Evolutionary conservation across 2,113 vertebrate species (phyloP), one percentile per base, ranked within the genome.

Genomic region (Sakesphorus luctuosus): DNA sequence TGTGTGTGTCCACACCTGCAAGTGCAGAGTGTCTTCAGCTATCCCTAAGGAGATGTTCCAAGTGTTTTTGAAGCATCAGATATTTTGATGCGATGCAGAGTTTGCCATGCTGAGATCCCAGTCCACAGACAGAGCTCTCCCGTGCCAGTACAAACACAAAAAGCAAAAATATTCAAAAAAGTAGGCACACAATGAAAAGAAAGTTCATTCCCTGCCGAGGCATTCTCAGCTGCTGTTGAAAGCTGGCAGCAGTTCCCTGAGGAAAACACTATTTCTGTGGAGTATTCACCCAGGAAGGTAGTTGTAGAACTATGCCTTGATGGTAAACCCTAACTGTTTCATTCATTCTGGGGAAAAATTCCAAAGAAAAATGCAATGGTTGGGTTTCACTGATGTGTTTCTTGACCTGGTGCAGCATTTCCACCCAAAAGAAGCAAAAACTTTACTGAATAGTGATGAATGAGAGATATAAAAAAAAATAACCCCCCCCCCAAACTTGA

Each of bases 101-200:
- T 61, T 96, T 79, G 16, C 35, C 6, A 2, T 40, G 67, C 53
- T 76, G 58, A 44, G 8, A 8, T 63, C 40, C 43, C 46, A 23
- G 19, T 50, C 18, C 29, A 6, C 13, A 44, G 26, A 2, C 29
- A 78, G 56, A 84, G 29, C 18, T 81, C 33, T 28, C 12, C 9
- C 55, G 14, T 78, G 59, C 24, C n/a, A 36, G 16, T 23, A 36
- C 35, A 65, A 61, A 15, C 0, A 4, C 14, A 40, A 28, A 55
- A n/a, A 47, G 6, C 3, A 74, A 63, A 44, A n/a, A 8, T 25
- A 15, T 18, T 43, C 6, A 4, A 11, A 36, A 31, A 49, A 43
- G 3, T 0, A 0, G 20, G 26, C 2, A 6, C 6, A 2, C 7
- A 7, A 33, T 33, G 46, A 68, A 38, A 50, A 47, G 23, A 18